Percentiles rank a stretch among this genome's conserved stretches.
Conservation (phyloP, 92 coral and sea anemone genomes). For the Actinostola sp. region DNA sequence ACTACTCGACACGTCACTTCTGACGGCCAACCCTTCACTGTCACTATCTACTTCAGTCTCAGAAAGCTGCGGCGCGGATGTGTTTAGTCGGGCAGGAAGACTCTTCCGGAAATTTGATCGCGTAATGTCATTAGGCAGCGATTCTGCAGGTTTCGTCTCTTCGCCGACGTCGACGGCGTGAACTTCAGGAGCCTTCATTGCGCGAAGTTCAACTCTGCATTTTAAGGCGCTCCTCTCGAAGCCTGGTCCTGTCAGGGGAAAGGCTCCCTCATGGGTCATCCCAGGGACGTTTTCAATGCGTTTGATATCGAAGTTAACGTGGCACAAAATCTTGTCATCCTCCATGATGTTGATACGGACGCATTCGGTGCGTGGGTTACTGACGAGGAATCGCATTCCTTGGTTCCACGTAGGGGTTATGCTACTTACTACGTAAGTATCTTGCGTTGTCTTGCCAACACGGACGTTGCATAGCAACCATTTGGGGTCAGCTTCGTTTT, state of each 20-base stretch:
- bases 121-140: background rate
- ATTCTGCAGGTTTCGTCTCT: background rate
- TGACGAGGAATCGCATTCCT: conserved; percentile 75
- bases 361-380: conserved; percentile 69
- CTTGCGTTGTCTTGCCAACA: conserved; percentile 61
- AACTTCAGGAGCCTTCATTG: conserved; percentile 59
- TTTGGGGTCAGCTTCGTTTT: conserved; percentile 48
- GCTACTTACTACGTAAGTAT: conserved; percentile 64
- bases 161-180: conserved; percentile 4
- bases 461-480: conserved; percentile 72
- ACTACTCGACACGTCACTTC: conserved; percentile 20
- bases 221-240: conserved; percentile 45
- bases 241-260: conserved; percentile 69
- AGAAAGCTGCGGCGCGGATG: conserved; percentile 8
- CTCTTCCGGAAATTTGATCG: conserved; percentile 19
- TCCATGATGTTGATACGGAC: conserved; percentile 65
- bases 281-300: conserved; percentile 76
- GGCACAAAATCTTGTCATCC: conserved; percentile 60
- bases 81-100: conserved; percentile 15
- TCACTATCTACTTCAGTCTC: conserved; percentile 43
- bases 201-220: conserved; percentile 82
- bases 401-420: conserved; percentile 71
- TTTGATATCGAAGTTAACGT: conserved; percentile 49
- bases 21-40: conserved; percentile 5
- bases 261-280: conserved; percentile 78